A percentile compares a stretch with the other conserved stretches of the same genome.
Evolutionary conservation across 2,113 vertebrate species (phyloP).

Genomic region (Budorcas taxicolor): DNA sequence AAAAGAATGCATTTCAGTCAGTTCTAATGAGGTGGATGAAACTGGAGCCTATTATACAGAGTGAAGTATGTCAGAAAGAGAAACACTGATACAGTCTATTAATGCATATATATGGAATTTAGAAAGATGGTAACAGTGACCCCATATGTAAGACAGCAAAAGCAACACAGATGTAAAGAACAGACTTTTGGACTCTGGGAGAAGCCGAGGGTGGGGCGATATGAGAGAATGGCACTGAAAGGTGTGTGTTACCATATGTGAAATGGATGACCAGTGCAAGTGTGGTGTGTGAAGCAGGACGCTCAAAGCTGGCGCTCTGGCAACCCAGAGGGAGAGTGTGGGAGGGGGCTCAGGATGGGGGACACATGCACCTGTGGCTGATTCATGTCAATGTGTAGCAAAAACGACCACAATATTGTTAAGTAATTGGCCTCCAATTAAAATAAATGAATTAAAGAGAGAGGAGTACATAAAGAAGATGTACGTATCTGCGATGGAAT

Average conservation of each 20-base stretch:
- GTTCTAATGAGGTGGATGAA: too few species aligned
- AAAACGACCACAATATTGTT: background rate
- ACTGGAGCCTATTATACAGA: background rate
- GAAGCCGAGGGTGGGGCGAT: background rate
- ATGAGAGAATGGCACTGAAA: background rate
- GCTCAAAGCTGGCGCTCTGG: background rate
- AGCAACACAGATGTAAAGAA: background rate
- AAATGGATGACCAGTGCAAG: background rate
- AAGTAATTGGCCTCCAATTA: background rate
- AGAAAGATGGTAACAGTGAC: background rate
- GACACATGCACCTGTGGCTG: background rate
- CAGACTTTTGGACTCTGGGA: background rate
- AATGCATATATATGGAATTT: background rate
- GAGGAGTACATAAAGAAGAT: background rate
- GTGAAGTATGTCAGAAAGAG: background rate
- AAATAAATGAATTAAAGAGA: background rate
- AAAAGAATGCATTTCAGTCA: background rate
- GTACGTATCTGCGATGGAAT: background rate
- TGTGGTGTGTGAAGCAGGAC: background rate
- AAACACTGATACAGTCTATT: background rate
- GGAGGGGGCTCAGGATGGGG: background rate
- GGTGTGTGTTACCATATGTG: background rate
- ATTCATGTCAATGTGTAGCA: background rate
- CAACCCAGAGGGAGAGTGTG: background rate
- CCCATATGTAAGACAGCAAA: background rate